Percentiles rank a stretch among this genome's conserved stretches.
These are phyloP conservation scores for Brachylomia viminalis DNA, from an alignment of 2,888 invertebrate genomes.

Conservation along the genomic window DNA sequence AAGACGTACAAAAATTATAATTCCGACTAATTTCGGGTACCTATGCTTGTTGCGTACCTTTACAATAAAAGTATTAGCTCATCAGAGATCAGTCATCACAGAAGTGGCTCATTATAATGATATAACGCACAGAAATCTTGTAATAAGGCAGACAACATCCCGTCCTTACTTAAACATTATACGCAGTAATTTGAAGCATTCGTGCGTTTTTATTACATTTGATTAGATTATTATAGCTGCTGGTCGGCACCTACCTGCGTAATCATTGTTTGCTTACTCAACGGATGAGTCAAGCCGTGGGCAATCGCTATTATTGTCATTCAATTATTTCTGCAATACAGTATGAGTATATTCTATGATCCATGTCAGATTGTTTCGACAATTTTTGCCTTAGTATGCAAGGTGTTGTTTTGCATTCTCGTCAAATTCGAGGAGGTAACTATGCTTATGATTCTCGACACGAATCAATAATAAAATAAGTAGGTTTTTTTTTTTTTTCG, in stretches of 20 bases:
- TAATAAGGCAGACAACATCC: conserved; percentile 43
- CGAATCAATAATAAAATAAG: no score
- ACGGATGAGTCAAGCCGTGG: not conserved
- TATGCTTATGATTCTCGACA: no score
- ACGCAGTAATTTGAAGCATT: conserved; percentile 46
- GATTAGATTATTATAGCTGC: conserved; percentile 43
- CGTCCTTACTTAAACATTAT: conserved; percentile 23
- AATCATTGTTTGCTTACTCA: conserved; percentile 26
- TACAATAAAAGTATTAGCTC: conserved; percentile 18
- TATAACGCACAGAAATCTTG: conserved; percentile 15
- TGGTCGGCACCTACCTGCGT: not conserved
- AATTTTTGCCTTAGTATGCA: no score
- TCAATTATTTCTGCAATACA: conserved; percentile 26
- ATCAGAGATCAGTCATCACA: conserved; percentile 25
- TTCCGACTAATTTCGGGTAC: no score
- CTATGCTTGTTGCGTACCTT: not conserved
- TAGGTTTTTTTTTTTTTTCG: no score
- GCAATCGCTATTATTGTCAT: conserved; percentile 5
- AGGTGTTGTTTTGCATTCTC: no score
- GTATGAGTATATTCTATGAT: no score
- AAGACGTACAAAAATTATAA: no score
- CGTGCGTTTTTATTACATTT: conserved; percentile 57
- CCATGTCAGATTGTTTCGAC: no score
- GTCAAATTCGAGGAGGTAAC: no score
- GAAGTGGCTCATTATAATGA: conserved; percentile 37